phyloP scores from a whole-genome alignment of 2,113 vertebrate genomes.

The Hystrix cristata region DNA sequence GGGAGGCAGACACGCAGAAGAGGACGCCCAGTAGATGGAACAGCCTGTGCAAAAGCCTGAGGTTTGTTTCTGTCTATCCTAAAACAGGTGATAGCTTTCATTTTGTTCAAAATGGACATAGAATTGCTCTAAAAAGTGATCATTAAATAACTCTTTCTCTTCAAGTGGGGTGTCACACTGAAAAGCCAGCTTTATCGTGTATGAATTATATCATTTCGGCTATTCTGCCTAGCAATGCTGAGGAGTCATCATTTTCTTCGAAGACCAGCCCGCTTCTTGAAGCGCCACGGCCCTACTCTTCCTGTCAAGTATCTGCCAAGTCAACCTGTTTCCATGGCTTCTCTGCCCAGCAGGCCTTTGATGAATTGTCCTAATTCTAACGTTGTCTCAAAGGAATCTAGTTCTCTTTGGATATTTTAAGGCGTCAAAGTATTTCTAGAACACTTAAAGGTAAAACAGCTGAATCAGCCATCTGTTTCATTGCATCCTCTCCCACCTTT shows the following conservation, averaged over 20 bases:
- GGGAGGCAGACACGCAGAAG: background rate
- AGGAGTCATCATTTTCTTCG: background rate
- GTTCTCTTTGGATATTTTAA: conserved; percentile 40
- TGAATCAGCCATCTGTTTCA: background rate
- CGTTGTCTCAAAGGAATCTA: background rate
- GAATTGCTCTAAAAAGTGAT: conserved; percentile 39
- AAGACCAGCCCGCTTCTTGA: background rate
- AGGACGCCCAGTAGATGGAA: background rate
- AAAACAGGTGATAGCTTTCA: background rate
- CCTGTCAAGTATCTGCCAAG: background rate
- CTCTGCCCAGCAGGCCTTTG: conserved; percentile 51
- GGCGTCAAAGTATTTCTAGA: conserved; percentile 47
- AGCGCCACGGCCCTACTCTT: background rate
- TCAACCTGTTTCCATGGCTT: background rate
- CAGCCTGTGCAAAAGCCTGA: background rate
- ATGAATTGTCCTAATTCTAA: conserved; percentile 21
- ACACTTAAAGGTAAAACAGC: conserved; percentile 47
- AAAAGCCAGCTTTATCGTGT: background rate
- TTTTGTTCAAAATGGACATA: background rate
- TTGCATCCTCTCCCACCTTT: background rate
- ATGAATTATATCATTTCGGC: background rate
- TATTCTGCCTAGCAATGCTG: background rate
- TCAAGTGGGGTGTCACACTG: background rate
- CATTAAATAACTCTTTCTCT: background rate
- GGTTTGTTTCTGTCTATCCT: background rate